phyloP scores from a whole-genome alignment of 1,140 invertebrate species.

The Mactra quadrangularis region DNA sequence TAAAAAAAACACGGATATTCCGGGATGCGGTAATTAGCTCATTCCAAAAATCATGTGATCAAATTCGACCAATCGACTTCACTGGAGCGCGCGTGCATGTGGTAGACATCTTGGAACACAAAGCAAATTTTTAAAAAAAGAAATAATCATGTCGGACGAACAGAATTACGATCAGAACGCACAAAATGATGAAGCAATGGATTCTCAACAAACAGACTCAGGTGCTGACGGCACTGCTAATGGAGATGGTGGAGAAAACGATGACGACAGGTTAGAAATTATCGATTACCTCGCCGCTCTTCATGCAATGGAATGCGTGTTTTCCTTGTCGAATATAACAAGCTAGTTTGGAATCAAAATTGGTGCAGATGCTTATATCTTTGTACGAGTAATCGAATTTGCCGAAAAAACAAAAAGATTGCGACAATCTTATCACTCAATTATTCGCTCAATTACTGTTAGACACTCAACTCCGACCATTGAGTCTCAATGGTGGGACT shows the following conservation, averaged over 20 bases:
- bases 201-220: constrained; percentile 42
- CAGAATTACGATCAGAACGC: constrained; percentile 30
- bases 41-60: constrained; percentile 7
- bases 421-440: too few species aligned
- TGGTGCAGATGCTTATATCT: neutral
- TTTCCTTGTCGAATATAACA: neutral
- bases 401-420: too few species aligned
- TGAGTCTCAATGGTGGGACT: too few species aligned
- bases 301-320: neutral
- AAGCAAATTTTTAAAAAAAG: neutral
- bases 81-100: neutral
- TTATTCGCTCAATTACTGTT: neutral
- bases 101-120: constrained; percentile 22
- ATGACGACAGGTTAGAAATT: constrained; percentile 35
- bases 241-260: constrained; percentile 8
- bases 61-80: constrained; percentile 10
- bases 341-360: neutral
- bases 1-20: too few species aligned
- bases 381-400: neutral
- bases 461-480: neutral
- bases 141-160: constrained; percentile 42
- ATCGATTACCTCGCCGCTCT: neutral
- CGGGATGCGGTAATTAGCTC: too few species aligned
- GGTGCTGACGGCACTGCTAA: constrained; percentile 36
- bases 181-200: constrained; percentile 53